A percentile compares a stretch with the other conserved stretches of the same genome.
Conservation (phyloP, 2,797 vertebrate genomes). For the Babyrousa celebensis region DNA sequence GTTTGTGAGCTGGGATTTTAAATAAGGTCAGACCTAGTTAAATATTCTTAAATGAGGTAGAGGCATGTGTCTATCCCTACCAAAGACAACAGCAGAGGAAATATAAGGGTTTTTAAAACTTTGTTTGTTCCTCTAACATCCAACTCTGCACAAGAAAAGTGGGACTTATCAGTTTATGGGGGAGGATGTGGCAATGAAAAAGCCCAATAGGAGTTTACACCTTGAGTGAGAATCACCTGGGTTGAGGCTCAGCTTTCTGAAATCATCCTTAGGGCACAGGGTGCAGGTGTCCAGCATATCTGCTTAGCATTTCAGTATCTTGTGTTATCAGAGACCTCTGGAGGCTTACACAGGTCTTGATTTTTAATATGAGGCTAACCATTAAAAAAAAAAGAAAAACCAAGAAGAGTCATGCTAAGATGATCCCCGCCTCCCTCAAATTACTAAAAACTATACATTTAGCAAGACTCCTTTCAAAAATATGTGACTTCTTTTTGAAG, state of each 20-base stretch:
- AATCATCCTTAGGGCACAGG: background rate
- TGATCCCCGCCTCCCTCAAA: background rate
- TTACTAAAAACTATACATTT: conserved; percentile 76
- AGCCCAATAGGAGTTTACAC: background rate
- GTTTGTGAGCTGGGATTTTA: background rate
- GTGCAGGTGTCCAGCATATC: background rate
- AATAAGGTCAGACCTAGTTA: conserved; percentile 37
- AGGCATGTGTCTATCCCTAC: background rate
- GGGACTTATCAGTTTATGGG: background rate
- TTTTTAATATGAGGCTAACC: conserved; percentile 65
- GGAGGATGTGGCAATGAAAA: background rate
- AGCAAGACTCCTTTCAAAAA: conserved; percentile 67
- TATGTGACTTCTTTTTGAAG: conserved; percentile 35
- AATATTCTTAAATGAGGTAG: conserved; percentile 21
- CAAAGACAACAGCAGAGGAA: background rate
- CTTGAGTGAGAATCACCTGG: background rate
- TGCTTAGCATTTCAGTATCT: background rate
- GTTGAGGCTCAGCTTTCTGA: background rate
- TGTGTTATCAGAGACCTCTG: background rate
- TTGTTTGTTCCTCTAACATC: background rate
- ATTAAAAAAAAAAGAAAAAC: conserved; percentile 52
- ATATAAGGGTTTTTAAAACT: background rate
- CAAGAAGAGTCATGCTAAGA: conserved; percentile 6
- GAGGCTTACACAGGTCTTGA: conserved; percentile 63
- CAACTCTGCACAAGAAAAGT: conserved; percentile 24